Conservation (phyloP, 2,888 invertebrate genomes). For the Sinelater perroti region DNA sequence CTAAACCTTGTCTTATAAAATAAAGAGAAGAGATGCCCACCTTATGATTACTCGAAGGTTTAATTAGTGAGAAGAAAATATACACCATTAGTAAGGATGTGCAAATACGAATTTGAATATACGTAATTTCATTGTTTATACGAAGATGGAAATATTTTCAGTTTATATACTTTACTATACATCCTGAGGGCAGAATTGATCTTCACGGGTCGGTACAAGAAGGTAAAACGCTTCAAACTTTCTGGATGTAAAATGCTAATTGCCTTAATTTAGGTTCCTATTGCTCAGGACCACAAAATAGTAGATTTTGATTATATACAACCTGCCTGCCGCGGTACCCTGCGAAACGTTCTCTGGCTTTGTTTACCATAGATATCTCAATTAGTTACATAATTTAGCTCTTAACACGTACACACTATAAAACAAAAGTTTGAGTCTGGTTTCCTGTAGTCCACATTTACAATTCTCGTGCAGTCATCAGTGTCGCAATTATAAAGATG, state of each 20-base stretch:
- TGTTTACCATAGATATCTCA: conserved; percentile 25
- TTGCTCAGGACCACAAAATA: conserved; percentile 25
- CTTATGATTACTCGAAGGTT: conserved; percentile 25
- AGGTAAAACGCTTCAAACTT: conserved; percentile 12
- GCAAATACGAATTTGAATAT: conserved; percentile 27
- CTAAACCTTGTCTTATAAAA: conserved; percentile 24
- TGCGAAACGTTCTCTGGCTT: conserved; percentile 31
- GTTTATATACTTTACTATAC: conserved; percentile 5
- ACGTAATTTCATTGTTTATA: conserved; percentile 3
- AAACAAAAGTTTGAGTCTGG: conserved; percentile 29
- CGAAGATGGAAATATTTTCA: conserved; percentile 13
- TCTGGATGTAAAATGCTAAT: conserved; percentile 13
- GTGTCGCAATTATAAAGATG: conserved; percentile 24
- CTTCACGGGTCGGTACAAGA: background rate
- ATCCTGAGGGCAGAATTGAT: conserved; percentile 14
- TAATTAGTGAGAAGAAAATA: conserved; percentile 32
- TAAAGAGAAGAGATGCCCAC: conserved; percentile 12
- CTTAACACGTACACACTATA: conserved; percentile 36
- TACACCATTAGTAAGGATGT: conserved; percentile 24
- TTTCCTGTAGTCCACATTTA: conserved; percentile 27
- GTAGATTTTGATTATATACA: conserved; percentile 35
- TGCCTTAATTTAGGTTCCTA: conserved; percentile 16
- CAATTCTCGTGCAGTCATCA: conserved; percentile 25
- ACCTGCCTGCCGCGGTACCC: conserved; percentile 31
- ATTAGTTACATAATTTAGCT: conserved; percentile 18